Evolutionary conservation across 2,113 vertebrate genomes (phyloP), one percentile per base, ranked within the genome.

Genomic region (Pyxicephalus adspersus): DNA sequence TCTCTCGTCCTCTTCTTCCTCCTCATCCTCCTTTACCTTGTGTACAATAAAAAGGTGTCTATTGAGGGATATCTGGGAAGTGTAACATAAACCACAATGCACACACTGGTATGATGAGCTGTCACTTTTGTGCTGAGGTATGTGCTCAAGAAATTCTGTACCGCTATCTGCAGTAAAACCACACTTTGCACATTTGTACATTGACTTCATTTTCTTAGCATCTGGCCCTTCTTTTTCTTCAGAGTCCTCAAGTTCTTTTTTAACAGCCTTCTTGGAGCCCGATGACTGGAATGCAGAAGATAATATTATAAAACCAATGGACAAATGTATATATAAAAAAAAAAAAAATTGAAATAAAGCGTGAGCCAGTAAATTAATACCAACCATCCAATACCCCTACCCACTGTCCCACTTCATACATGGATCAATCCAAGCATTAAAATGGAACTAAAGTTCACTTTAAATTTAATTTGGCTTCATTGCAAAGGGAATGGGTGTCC

Each of bases 31-130:
- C 89, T 94, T 96, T 61, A 98, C 90, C 89, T 97, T 98, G 89
- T 99, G 97, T 28, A 98, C 97, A 2, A 99, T 99, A 87, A 96
- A 96, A 85, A 96, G 95, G 83, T 99, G 97, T 83, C 96, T 94
- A 90, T 89, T 95, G 45, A 98, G 95, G 20, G 97, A 97, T 89
- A 94, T 86, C 76, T 85, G 83, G 0, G 97, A 98, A 0, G 97
- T 97, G 87, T 98, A 99, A 89, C 97, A 98, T 86, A 99, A 85
- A 83, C 96, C 95, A 0, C 97, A 99, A 91, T 92, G 93, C 64
- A 88, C 91, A 89, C 97, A 99, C 92, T 99, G 97, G 81, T 90
- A 94, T 28, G 96, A 96, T 90, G 93, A 92, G 84, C 91, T 92
- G 83, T 96, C 94, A 0, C 84, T 90, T 88, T 95, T 96, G 89